phyloP scores from a whole-genome alignment of 2,888 invertebrate species.

The Catocala nupta region DNA sequence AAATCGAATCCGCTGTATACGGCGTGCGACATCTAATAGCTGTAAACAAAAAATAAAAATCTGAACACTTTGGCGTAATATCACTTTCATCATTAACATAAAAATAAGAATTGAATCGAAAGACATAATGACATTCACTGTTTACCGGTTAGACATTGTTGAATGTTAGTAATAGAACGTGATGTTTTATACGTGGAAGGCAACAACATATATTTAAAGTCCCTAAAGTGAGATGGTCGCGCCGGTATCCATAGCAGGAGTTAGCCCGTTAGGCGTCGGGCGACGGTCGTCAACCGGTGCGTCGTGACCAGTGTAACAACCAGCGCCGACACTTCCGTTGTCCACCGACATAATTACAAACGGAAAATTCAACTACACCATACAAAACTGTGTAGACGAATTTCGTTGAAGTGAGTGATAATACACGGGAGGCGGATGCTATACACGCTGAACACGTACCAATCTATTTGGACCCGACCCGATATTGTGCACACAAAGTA shows the following conservation, averaged over 20 bases:
- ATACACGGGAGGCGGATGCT: constrained; percentile 53
- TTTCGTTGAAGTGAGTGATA: constrained; percentile 70
- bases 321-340: constrained; percentile 79
- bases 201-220: constrained; percentile 52
- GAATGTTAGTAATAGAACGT: constrained; percentile 13
- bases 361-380: constrained; percentile 82
- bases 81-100: not conserved
- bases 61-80: constrained; percentile 2
- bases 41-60: constrained; percentile 1
- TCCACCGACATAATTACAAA: constrained; percentile 80
- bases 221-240: constrained; percentile 74
- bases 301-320: constrained; percentile 82
- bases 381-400: constrained; percentile 73
- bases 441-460: constrained; percentile 78
- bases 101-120: not conserved
- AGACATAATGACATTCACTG: not conserved
- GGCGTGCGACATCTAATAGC: too few relatives aligned
- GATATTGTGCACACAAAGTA: constrained; percentile 84
- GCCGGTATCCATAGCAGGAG: constrained; percentile 73
- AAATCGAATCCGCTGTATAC: too few relatives aligned
- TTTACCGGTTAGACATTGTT: not conserved
- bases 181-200: constrained; percentile 24
- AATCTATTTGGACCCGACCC: constrained; percentile 80
- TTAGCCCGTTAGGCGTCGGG: constrained; percentile 74
- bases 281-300: constrained; percentile 75